These are phyloP conservation scores for Numenius arquata DNA, from an alignment of 2,113 vertebrate species.

Conservation along the genomic window DNA sequence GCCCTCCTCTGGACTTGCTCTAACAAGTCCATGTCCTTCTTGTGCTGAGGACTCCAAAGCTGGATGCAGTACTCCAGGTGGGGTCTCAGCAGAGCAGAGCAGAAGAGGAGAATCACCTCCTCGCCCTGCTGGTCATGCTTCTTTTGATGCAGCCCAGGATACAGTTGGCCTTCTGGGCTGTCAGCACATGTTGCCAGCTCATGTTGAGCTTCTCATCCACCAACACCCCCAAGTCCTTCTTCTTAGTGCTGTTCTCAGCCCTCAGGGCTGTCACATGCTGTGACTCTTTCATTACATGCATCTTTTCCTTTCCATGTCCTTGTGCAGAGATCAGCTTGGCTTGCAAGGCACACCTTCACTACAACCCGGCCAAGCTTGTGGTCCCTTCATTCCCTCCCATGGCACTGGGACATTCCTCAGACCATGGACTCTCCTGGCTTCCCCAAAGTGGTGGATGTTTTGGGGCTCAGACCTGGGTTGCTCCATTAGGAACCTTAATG, in stretches of 20 bases:
- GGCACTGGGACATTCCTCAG: neutral
- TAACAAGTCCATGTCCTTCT: neutral
- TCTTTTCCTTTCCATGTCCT: neutral
- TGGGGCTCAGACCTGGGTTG: neutral
- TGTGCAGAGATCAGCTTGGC: fast-evolving
- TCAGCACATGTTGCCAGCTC: neutral
- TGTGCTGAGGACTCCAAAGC: neutral
- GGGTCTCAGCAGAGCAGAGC: neutral
- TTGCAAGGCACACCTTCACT: neutral
- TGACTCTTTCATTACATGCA: neutral
- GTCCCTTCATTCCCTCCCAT: neutral
- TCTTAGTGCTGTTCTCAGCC: neutral
- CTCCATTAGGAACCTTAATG: neutral
- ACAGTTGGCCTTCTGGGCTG: neutral
- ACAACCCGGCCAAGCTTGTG: neutral
- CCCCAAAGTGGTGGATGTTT: neutral
- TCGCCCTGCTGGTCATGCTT: neutral
- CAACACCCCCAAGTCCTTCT: neutral
- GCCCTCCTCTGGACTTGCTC: neutral
- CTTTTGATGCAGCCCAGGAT: neutral
- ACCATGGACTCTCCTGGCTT: neutral
- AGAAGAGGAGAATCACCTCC: neutral
- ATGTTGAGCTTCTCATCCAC: neutral
- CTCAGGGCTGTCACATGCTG: neutral
- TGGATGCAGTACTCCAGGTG: neutral